Evolutionary conservation across 1,140 invertebrate species (phyloP).

Genomic region (Caerostris extrusa): DNA sequence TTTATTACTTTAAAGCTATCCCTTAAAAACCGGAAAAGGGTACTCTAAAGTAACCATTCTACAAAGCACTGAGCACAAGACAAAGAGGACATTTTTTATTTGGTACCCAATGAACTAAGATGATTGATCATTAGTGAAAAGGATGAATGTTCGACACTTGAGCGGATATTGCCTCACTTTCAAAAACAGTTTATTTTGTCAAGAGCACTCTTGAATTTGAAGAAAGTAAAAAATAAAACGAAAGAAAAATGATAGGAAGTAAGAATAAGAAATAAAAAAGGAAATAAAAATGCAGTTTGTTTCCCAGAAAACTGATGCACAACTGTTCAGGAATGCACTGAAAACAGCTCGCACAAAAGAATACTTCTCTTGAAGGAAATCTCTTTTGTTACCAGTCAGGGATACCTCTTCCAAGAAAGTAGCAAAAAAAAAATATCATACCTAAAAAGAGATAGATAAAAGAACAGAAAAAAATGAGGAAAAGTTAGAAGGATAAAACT

Average conservation of each 20-base stretch:
- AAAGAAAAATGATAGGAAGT: not conserved
- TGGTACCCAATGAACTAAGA: not conserved
- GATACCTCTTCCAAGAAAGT: conserved; percentile 10
- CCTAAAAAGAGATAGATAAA: conserved; percentile 7
- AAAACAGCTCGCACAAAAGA: conserved; percentile 40
- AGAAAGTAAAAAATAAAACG: not conserved
- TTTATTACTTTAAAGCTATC: no score
- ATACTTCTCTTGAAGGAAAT: conserved; percentile 37
- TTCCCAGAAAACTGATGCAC: conserved; percentile 15
- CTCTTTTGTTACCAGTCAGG: conserved; percentile 42
- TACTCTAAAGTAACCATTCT: not conserved
- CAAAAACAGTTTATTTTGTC: conserved; percentile 54
- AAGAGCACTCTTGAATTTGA: not conserved
- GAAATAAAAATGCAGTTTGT: not conserved
- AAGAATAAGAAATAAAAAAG: not conserved
- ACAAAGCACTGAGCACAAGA: not conserved
- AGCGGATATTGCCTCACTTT: conserved; percentile 28
- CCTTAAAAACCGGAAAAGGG: not conserved
- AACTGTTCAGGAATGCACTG: conserved; percentile 2
- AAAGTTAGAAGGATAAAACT: conserved; percentile 25
- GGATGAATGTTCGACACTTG: not conserved
- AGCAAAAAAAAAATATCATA: not conserved
- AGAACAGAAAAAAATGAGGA: not conserved
- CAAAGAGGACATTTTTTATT: not conserved
- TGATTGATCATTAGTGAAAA: conserved; percentile 36